Evolutionary conservation across 1,140 invertebrate species (phyloP).

Genomic region (Portunus trituberculatus): DNA sequence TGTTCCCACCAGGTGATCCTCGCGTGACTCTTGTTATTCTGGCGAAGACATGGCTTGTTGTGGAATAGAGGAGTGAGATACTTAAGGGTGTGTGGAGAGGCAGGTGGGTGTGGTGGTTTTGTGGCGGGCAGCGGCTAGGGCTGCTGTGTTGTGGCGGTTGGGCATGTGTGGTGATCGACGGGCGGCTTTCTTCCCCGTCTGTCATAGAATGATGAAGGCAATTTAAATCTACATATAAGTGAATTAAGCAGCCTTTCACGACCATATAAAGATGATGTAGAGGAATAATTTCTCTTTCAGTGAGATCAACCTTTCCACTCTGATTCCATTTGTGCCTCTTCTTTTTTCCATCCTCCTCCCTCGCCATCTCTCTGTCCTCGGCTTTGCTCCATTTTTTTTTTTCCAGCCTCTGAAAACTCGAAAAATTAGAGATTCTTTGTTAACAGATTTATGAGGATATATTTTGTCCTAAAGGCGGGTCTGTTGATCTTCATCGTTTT

Average conservation of each 20-base stretch:
- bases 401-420: background rate
- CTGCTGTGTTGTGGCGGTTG: background rate
- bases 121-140: background rate
- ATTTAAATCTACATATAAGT: background rate
- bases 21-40: background rate
- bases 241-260: background rate
- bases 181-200: background rate
- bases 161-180: background rate
- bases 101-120: background rate
- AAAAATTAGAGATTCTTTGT: background rate
- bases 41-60: background rate
- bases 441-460: background rate
- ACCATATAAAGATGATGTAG: background rate
- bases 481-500: background rate
- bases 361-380: too few species aligned
- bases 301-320: background rate
- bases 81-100: background rate
- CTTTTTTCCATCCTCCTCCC: background rate
- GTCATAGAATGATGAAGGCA: background rate
- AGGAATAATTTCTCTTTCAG: background rate
- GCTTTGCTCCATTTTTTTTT: background rate
- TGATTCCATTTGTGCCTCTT: too few species aligned
- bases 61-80: background rate
- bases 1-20: background rate
- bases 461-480: background rate